Conservation (phyloP, 2,113 vertebrate genomes). For the Phainopepla nitens region DNA sequence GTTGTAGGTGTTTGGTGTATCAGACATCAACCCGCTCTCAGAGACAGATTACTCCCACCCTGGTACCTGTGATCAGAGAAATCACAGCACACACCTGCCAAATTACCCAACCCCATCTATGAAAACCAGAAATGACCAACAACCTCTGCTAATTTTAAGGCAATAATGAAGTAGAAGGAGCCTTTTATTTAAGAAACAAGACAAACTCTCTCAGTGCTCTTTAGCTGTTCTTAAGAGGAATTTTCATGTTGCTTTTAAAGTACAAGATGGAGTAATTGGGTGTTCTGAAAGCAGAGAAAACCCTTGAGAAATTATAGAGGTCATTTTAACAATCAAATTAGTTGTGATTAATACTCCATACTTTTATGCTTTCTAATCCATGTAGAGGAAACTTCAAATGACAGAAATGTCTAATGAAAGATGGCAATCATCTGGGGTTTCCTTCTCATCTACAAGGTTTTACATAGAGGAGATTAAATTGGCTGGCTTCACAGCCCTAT, state of each 20-base stretch:
- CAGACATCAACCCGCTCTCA: neutral
- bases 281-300: neutral
- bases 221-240: neutral
- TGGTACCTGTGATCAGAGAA: neutral
- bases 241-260: neutral
- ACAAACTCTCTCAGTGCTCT: neutral
- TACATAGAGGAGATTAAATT: slow-evolving; percentile 49
- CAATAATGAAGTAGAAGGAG: neutral
- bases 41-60: neutral
- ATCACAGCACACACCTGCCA: neutral
- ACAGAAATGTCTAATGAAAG: slow-evolving; percentile 17
- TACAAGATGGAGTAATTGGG: neutral
- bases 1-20: neutral
- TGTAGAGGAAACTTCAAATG: slow-evolving; percentile 4
- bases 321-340: neutral
- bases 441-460: neutral
- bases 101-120: neutral
- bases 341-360: slow-evolving; percentile 5
- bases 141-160: neutral
- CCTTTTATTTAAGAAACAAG: neutral
- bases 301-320: neutral
- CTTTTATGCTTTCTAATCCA: neutral
- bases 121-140: neutral
- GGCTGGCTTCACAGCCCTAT: slow-evolving; percentile 15
- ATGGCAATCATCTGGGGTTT: slow-evolving; percentile 21